Percentiles rank a stretch among this genome's conserved stretches.
Conservation (phyloP, 2,888 invertebrate species). For the Diaprepes abbreviatus region DNA sequence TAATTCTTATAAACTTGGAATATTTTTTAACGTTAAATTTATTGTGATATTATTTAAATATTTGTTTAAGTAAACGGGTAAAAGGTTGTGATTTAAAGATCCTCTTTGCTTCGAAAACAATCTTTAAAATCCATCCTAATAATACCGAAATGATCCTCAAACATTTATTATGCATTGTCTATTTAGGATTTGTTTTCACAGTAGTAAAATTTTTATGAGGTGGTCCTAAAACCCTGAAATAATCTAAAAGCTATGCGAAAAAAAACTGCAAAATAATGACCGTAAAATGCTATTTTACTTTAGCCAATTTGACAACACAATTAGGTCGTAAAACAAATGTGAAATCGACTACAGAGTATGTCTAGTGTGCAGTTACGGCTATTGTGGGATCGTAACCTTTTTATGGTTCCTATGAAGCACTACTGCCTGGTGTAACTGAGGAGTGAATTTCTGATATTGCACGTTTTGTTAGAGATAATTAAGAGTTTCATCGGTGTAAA, state of each 20-base stretch:
- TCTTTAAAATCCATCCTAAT: too few species aligned
- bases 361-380: constrained; percentile 66
- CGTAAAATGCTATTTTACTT: constrained; percentile 59
- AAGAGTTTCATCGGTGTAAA: constrained; percentile 16
- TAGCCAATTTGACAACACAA: constrained; percentile 66
- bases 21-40: too few species aligned
- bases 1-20: too few species aligned
- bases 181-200: constrained; percentile 17
- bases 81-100: too few species aligned
- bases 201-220: constrained; percentile 30
- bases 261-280: constrained; percentile 56
- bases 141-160: too few species aligned
- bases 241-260: constrained; percentile 39
- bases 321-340: constrained; percentile 65
- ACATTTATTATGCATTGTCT: constrained; percentile 15
- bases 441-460: constrained; percentile 41
- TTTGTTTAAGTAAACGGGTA: too few species aligned
- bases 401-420: constrained; percentile 64
- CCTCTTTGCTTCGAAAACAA: too few species aligned
- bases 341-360: constrained; percentile 65
- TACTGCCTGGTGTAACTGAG: constrained; percentile 40
- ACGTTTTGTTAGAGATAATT: constrained; percentile 44
- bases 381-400: constrained; percentile 66
- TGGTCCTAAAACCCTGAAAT: constrained; percentile 11
- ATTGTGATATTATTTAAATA: too few species aligned